Conservation (phyloP, 2,888 invertebrate species). For the Agrotis ipsilon region DNA sequence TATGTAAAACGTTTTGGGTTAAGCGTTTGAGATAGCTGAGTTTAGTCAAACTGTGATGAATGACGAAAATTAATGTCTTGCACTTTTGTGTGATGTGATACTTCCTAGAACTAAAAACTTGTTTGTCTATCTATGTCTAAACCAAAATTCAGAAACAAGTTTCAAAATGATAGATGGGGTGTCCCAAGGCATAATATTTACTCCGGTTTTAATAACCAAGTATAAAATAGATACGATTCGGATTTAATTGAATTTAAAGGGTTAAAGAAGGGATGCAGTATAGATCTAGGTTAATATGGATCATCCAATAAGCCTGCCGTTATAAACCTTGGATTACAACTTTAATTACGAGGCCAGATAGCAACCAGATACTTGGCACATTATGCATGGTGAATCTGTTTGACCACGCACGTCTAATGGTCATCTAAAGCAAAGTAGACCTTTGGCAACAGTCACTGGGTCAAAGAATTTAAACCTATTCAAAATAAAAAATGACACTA, state of each 20-base stretch:
- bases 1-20: conserved; percentile 5
- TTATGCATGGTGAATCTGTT: conserved; percentile 26
- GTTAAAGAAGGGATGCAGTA: not conserved
- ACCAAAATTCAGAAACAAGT: not conserved
- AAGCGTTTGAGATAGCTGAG: not conserved
- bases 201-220: not conserved
- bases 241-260: not conserved
- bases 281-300: not conserved
- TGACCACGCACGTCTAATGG: conserved; percentile 5
- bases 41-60: not conserved
- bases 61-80: not conserved
- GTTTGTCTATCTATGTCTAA: not conserved
- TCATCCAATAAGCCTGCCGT: not conserved
- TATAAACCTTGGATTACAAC: too few relatives aligned
- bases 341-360: conserved; percentile 6
- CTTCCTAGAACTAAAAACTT: not conserved
- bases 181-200: conserved; percentile 5
- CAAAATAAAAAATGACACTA: conserved; percentile 12
- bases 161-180: not conserved
- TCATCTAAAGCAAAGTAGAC: conserved; percentile 18
- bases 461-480: conserved; percentile 25
- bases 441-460: conserved; percentile 36
- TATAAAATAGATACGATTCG: too few relatives aligned
- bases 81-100: not conserved
- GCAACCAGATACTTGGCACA: conserved; percentile 10